phyloP scores from a whole-genome alignment of 2,797 vertebrate genomes.

The Poeciliopsis paucimaculata region DNA sequence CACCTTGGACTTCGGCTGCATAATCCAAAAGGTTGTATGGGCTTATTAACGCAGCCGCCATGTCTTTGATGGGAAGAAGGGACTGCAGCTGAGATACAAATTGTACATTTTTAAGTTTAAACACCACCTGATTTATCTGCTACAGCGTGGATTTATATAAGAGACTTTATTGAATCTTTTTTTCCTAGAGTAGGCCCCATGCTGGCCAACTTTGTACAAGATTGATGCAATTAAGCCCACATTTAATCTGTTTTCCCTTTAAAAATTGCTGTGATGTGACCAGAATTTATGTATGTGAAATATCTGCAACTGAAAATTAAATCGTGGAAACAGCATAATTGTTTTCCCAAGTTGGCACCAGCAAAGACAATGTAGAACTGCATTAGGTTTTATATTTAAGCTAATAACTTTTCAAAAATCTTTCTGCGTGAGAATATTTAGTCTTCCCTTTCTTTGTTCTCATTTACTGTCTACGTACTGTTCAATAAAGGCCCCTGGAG shows the following conservation, averaged over 20 bases:
- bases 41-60: constrained; percentile 44
- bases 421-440: not conserved
- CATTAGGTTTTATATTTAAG: not conserved
- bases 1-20: constrained; percentile 45
- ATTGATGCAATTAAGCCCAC: constrained; percentile 54
- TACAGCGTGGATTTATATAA: not conserved
- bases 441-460: no score
- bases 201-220: constrained; percentile 48
- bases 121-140: not conserved
- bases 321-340: constrained; percentile 7
- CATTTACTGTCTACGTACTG: no score
- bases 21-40: constrained; percentile 48
- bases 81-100: constrained; percentile 16
- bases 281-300: constrained; percentile 39
- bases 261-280: constrained; percentile 34
- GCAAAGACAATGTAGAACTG: not conserved
- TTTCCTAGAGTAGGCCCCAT: constrained; percentile 32
- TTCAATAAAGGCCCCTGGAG: no score
- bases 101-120: constrained; percentile 22
- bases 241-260: constrained; percentile 49
- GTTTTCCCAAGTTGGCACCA: not conserved
- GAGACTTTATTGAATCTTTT: constrained; percentile 18
- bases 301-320: constrained; percentile 36
- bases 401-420: not conserved
- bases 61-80: constrained; percentile 38